phyloP scores from a whole-genome alignment of 2,888 invertebrate species.

The Alsophila aescularia region DNA sequence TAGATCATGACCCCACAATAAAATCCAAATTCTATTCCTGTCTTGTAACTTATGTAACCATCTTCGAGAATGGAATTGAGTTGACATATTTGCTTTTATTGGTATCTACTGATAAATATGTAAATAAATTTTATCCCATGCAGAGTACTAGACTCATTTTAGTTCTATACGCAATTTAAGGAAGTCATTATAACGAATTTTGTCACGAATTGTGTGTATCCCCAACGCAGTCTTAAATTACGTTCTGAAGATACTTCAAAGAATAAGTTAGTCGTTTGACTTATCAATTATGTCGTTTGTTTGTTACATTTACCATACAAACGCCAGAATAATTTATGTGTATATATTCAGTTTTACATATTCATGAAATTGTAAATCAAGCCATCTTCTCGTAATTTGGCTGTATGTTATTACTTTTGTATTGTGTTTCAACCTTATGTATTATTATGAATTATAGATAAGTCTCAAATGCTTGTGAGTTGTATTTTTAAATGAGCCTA shows the following conservation, averaged over 20 bases:
- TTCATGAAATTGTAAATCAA: slow-evolving; percentile 22
- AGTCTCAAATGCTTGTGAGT: too few relatives aligned
- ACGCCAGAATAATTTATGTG: slow-evolving; percentile 22
- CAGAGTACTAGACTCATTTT: too few relatives aligned
- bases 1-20: background rate
- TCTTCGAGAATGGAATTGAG: background rate
- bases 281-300: slow-evolving; percentile 17
- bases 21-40: background rate
- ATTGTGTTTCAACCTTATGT: too few relatives aligned
- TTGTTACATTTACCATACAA: slow-evolving; percentile 24
- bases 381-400: background rate
- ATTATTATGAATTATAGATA: too few relatives aligned
- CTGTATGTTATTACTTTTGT: background rate
- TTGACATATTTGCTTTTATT: background rate
- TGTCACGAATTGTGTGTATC: background rate
- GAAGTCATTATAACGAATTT: too few relatives aligned
- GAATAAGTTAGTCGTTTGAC: slow-evolving; percentile 19
- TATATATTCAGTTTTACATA: slow-evolving; percentile 29
- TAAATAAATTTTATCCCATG: background rate
- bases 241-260: slow-evolving; percentile 7
- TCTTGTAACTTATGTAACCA: background rate
- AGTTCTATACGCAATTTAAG: too few relatives aligned
- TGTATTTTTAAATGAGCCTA: too few relatives aligned
- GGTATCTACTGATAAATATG: background rate
- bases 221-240: background rate